Evolutionary conservation across 2,113 vertebrate genomes (phyloP).

Genomic region (Puma concolor): DNA sequence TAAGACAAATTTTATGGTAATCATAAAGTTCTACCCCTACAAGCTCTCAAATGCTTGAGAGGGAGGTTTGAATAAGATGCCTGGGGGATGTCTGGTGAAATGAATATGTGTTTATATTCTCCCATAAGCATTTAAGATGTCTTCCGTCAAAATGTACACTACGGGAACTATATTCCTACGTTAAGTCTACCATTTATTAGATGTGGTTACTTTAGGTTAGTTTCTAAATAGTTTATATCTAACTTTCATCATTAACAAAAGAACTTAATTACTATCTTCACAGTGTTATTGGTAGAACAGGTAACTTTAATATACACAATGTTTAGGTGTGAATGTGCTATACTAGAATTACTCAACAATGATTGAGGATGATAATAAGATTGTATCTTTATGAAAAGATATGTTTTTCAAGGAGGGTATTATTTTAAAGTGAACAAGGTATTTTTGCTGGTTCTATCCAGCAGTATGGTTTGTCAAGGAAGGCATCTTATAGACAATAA

Average conservation of each 20-base stretch:
- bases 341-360: not conserved
- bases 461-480: not conserved
- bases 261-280: not conserved
- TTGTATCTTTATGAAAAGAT: not conserved
- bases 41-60: not conserved
- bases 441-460: not conserved
- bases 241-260: not conserved
- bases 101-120: not conserved
- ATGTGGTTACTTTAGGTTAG: not conserved
- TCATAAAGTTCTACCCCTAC: not conserved
- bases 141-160: not conserved
- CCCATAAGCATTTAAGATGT: not conserved
- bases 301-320: not conserved
- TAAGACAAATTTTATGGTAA: not conserved
- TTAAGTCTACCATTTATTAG: not conserved
- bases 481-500: not conserved
- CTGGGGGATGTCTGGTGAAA: not conserved
- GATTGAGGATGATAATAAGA: not conserved
- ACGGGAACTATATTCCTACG: not conserved
- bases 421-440: not conserved
- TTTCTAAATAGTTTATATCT: not conserved
- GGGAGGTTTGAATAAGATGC: not conserved
- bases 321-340: not conserved
- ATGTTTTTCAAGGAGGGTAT: not conserved
- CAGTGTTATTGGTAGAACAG: not conserved